Evolutionary conservation across 2,888 invertebrate species (phyloP), one percentile per base, ranked within the genome.

Genomic region (Fissipunctia ypsillon): DNA sequence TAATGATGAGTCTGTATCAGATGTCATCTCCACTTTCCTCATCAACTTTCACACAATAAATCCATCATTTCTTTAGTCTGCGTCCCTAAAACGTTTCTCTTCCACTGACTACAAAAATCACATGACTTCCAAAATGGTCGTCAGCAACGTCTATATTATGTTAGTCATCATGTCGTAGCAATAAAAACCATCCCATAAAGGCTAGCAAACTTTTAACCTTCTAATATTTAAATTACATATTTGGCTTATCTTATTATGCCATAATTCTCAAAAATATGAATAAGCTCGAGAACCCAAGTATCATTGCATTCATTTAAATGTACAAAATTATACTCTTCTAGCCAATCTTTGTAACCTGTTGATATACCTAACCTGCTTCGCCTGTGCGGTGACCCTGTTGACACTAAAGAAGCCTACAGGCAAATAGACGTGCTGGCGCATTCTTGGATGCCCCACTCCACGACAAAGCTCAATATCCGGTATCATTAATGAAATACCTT

Each of bases 341-440:
- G 63, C 3, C 0, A 12, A 28, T 67, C 19, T 43, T 52, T 48
- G 41, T 16, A 35, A 35, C 12, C 16, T 19, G 41, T 45, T 14
- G 16, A 28, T 43, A 45, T 28, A n/a, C n/a, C n/a, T n/a, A 80
- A 65, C 45, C 28, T 64, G 68, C 64, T 65, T 3, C 4, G 14
- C 25, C 61, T 57, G n/a, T 25, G 57, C 65, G 28, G 28, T 76
- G 76, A 70, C 76, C 59, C 50, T 76, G 54, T 54, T 70, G 76
- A 67, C 43, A 80, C 66, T 38, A 28, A 28, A 54, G n/a, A 48
- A 22, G 45, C 71, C 43, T 70, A 5, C 22, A 1, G 38, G 28
- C n/a, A 61, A 41, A 28, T 43, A 60, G 25, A 48, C 45, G 22
- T 43, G 45, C 14, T 45, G 14, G 50, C 25, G 14, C 54, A 63